phyloP scores from a whole-genome alignment of 2,113 vertebrate genomes.

The Heteronetta atricapilla region DNA sequence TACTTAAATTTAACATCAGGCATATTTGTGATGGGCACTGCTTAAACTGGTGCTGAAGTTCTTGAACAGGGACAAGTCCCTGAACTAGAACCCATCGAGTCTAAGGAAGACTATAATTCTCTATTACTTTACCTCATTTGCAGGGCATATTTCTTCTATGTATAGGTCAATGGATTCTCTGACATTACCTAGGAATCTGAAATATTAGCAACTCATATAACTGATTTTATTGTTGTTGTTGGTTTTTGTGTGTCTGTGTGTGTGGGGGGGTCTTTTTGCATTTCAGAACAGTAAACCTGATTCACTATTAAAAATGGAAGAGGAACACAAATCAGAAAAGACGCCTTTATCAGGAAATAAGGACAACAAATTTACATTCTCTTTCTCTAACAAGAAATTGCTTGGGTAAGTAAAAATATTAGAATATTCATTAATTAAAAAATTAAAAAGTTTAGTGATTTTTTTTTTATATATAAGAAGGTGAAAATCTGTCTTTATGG shows the following conservation, averaged over 20 bases:
- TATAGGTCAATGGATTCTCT: background rate
- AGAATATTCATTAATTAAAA: background rate
- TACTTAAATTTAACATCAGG: background rate
- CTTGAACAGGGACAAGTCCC: background rate
- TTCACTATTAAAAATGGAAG: slow-evolving; percentile 97
- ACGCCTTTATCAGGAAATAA: slow-evolving; percentile 84
- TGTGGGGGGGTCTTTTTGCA: background rate
- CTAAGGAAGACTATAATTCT: background rate
- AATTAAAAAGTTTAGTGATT: background rate
- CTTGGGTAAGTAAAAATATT: slow-evolving; percentile 82
- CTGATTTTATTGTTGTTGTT: background rate
- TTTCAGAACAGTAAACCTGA: slow-evolving; percentile 98
- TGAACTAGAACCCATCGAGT: background rate
- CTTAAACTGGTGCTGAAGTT: background rate
- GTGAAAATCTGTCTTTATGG: background rate
- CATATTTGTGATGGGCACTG: fast-evolving
- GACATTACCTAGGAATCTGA: background rate
- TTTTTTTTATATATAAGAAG: background rate
- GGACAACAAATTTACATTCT: slow-evolving; percentile 95
- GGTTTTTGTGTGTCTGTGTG: background rate
- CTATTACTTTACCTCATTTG: background rate
- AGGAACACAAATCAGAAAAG: slow-evolving; percentile 92
- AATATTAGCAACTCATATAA: background rate
- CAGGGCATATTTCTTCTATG: background rate
- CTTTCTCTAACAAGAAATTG: slow-evolving; percentile 91